phyloP scores from a whole-genome alignment of 1,140 invertebrate genomes.

The Zaprionus vittiger region DNA sequence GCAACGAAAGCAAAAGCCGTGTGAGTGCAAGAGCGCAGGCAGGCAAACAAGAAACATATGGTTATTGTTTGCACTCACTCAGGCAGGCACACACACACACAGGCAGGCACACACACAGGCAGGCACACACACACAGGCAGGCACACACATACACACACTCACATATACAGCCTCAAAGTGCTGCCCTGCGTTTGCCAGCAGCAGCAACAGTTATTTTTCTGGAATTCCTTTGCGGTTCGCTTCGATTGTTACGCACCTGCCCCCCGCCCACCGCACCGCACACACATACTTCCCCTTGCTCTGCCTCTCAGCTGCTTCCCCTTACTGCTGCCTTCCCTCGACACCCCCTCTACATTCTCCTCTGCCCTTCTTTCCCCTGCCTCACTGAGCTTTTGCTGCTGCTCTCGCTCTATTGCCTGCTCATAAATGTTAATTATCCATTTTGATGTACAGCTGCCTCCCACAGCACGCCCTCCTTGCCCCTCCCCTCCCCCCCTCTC shows the following conservation, averaged over 20 bases:
- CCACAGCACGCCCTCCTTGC: not conserved
- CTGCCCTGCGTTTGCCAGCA: slow-evolving; percentile 28
- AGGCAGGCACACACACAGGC: slow-evolving; percentile 27
- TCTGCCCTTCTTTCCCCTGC: not conserved
- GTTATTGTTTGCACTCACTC: slow-evolving; percentile 75
- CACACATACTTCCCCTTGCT: not conserved
- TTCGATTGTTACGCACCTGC: slow-evolving; percentile 52
- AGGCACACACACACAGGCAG: slow-evolving; percentile 14
- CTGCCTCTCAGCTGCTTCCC: too few species aligned
- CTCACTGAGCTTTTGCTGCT: slow-evolving; percentile 33
- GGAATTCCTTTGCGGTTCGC: slow-evolving; percentile 52
- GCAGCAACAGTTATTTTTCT: slow-evolving; percentile 75
- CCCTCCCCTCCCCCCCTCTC: not conserved
- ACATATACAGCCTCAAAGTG: slow-evolving; percentile 33
- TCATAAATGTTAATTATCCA: slow-evolving; percentile 80
- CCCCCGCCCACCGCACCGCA: not conserved
- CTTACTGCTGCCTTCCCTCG: not conserved
- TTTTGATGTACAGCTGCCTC: slow-evolving; percentile 46
- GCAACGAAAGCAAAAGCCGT: slow-evolving; percentile 75
- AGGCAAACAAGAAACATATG: slow-evolving; percentile 73
- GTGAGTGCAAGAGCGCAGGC: slow-evolving; percentile 32
- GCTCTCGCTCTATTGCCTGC: slow-evolving; percentile 60
- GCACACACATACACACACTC: slow-evolving; percentile 27
- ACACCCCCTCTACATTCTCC: not conserved
- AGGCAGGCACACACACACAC: slow-evolving; percentile 15